phyloP scores from a whole-genome alignment of 2,888 invertebrate species.

The Synanthedon myopaeformis region DNA sequence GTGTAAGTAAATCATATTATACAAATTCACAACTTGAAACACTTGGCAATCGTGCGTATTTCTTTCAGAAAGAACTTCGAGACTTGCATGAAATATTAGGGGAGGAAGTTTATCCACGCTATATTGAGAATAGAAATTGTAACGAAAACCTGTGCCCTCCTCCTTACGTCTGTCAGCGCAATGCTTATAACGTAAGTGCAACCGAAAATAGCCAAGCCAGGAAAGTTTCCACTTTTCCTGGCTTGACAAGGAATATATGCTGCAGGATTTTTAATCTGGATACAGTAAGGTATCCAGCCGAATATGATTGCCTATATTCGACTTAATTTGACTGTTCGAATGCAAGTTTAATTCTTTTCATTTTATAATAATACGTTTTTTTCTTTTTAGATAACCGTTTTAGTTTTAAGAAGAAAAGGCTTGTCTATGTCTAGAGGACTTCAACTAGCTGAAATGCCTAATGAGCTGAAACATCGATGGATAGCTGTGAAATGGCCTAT shows the following conservation, averaged over 20 bases:
- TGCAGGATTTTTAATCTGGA: too few relatives aligned
- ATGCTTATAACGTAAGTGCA: conserved; percentile 35
- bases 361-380: neutral
- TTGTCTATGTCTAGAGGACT: neutral
- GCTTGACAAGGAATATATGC: too few relatives aligned
- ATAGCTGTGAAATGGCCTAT: conserved; percentile 27
- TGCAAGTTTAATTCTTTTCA: too few relatives aligned
- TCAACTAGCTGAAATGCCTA: conserved; percentile 21
- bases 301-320: too few relatives aligned
- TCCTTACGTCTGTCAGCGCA: conserved; percentile 37
- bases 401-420: conserved; percentile 8
- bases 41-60: neutral
- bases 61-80: conserved; percentile 9
- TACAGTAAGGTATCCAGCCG: too few relatives aligned
- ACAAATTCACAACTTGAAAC: neutral
- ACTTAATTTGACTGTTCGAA: too few relatives aligned
- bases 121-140: conserved; percentile 34
- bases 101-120: conserved; percentile 30
- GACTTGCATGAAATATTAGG: conserved; percentile 19
- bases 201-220: too few relatives aligned
- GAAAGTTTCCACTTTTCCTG: too few relatives aligned
- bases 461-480: conserved; percentile 29
- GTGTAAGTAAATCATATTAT: conserved; percentile 19
- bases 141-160: conserved; percentile 24
- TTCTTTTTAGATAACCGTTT: conserved; percentile 35